Evolutionary conservation across 2,113 vertebrate genomes (phyloP).

Genomic region (Malurus cyaneus): DNA sequence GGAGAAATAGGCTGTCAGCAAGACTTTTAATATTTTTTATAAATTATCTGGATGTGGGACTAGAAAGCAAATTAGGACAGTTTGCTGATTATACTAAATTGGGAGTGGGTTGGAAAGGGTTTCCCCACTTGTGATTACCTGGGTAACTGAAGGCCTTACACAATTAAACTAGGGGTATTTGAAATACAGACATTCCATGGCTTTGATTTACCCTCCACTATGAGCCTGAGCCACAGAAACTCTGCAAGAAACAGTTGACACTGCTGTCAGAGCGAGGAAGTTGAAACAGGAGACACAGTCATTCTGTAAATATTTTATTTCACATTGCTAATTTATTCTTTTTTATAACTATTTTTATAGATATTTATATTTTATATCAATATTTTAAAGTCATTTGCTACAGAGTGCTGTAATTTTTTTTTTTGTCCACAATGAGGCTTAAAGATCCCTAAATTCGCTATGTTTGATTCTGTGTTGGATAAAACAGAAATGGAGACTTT

Average conservation of each 20-base stretch:
- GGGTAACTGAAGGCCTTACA: neutral
- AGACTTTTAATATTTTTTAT: neutral
- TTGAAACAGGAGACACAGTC: neutral
- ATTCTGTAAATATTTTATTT: neutral
- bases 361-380: neutral
- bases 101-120: neutral
- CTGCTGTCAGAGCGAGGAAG: neutral
- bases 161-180: neutral
- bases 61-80: neutral
- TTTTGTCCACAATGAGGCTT: neutral
- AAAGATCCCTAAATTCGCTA: neutral
- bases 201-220: neutral
- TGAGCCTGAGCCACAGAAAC: neutral
- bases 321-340: neutral
- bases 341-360: neutral
- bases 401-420: rapidly evolving
- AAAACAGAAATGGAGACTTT: neutral
- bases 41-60: neutral
- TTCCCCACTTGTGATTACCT: neutral
- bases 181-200: neutral
- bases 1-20: neutral
- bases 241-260: neutral
- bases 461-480: neutral
- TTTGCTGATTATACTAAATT: neutral
- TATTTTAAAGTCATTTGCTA: neutral